Base-by-base conservation (phyloP, 2,113 vertebrate genomes). In the Pachypanchax playfairii region DNA sequence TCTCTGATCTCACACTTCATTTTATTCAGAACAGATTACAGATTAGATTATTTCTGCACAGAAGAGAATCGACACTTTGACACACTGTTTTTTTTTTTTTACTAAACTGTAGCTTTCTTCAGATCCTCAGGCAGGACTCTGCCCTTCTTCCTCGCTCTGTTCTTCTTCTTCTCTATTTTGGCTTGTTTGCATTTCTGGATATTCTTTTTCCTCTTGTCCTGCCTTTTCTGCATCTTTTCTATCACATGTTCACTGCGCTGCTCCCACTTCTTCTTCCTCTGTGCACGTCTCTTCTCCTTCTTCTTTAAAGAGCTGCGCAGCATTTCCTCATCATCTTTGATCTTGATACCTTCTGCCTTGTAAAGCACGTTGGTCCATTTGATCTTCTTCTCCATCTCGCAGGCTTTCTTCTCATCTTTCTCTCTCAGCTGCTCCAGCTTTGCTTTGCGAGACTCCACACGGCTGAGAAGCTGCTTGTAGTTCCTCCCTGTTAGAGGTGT, bases 301-400 rank as follows among this genome's bases (percentile, higher is more conserved):
- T 83, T 93, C 80, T 91, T 94, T 78, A 99, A 79, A 1, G 96
- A 93, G 1, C 87, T 81, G 1, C 91, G 93, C 75, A 98, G 91
- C 41, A 93, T 91, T 15, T 67, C 86, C 77, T 96, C 95, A 0
- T 97, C 42, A 0, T 98, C 96, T 0, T 93, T 96, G 60, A 99
- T 93, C 72, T 92, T 93, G 70, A 98, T 73, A 0, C 97, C 96
- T 74, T 99, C 96, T 0, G 95, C 96, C 72, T 94, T 97, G 33
- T 99, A 97, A 4, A 98, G 92, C 49, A 89, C 62, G 13, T 94
- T 94, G 38, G 96, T 97, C 97, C 96, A 99, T 38, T 85, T 92
- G 53, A 96, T 94, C 86, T 93, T 96, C 41, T 88, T 71, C 86
- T 98, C 94, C 36, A 94, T 59, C 57, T 93, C 91, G 1, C 22